These are phyloP conservation scores for Pandion haliaetus DNA, from an alignment of 2,113 vertebrate species.

Conservation along the genomic window DNA sequence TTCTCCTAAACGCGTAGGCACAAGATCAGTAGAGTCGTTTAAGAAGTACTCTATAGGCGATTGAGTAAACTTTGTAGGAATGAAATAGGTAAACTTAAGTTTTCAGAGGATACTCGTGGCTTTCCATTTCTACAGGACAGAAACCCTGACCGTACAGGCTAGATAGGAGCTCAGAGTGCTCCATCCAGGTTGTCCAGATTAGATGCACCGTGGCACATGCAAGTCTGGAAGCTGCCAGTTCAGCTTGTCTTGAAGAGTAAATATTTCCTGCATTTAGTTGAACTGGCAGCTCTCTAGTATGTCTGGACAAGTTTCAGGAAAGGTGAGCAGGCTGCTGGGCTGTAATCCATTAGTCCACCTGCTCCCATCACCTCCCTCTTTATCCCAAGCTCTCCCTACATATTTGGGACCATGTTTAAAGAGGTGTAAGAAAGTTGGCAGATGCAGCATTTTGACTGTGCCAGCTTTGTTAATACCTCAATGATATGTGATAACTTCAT, in stretches of 20 bases:
- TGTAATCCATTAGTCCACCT: neutral
- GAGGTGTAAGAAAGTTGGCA: neutral
- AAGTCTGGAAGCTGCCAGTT: neutral
- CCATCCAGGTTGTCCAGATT: neutral
- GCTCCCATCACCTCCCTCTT: neutral
- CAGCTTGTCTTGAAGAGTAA: neutral
- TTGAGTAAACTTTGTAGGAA: neutral
- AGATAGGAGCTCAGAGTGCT: neutral
- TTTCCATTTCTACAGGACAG: neutral
- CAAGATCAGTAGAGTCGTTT: neutral
- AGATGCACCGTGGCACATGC: accelerated
- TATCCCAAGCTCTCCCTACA: neutral
- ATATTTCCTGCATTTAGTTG: neutral
- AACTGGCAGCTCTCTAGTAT: neutral
- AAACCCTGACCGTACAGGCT: neutral
- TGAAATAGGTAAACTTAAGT: neutral
- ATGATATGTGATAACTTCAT: neutral
- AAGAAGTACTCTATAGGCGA: neutral
- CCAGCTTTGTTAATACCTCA: neutral
- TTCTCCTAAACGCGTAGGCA: neutral
- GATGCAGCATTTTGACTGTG: neutral
- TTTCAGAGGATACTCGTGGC: neutral
- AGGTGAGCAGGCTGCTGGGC: neutral
- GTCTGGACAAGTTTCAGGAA: neutral
- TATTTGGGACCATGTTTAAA: neutral